These are phyloP conservation scores for Apamea sordens DNA, from an alignment of 2,888 invertebrate species.

Conservation along the genomic window DNA sequence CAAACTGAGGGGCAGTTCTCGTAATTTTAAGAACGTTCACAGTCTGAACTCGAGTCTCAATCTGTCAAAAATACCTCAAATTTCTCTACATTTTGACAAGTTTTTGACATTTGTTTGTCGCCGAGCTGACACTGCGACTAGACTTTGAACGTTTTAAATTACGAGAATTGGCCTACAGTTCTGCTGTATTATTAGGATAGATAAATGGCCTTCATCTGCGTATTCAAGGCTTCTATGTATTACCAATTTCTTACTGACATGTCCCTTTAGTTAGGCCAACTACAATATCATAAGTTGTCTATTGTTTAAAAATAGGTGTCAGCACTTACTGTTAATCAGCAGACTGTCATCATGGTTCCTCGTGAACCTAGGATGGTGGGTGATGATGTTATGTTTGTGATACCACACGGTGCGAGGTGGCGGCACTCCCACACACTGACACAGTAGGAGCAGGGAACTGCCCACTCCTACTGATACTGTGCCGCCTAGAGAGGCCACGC, in stretches of 20 bases:
- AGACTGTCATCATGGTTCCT: slow-evolving; percentile 85
- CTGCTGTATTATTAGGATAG: too few species aligned
- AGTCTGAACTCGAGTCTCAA: too few species aligned
- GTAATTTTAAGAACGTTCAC: too few species aligned
- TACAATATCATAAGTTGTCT: background rate
- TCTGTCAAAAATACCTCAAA: too few species aligned
- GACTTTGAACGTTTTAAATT: too few species aligned
- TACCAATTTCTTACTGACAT: background rate
- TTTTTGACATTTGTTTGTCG: too few species aligned
- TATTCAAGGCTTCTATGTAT: background rate
- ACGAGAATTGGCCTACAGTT: too few species aligned
- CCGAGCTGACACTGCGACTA: too few species aligned
- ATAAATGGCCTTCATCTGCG: background rate
- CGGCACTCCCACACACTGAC: slow-evolving; percentile 83
- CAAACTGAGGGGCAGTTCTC: too few species aligned
- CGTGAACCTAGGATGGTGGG: slow-evolving; percentile 85
- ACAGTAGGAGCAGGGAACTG: slow-evolving; percentile 83
- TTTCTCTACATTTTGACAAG: too few species aligned
- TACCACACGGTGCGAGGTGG: slow-evolving; percentile 86
- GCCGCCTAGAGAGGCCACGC: slow-evolving; percentile 91
- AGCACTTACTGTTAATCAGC: slow-evolving; percentile 83
- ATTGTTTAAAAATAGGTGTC: slow-evolving; percentile 56
- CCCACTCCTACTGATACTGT: slow-evolving; percentile 84
- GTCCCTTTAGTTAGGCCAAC: background rate
- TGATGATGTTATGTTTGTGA: slow-evolving; percentile 86